These are phyloP conservation scores for Drosophila kepulauana DNA, from an alignment of 1,140 invertebrate genomes.

Conservation along the genomic window DNA sequence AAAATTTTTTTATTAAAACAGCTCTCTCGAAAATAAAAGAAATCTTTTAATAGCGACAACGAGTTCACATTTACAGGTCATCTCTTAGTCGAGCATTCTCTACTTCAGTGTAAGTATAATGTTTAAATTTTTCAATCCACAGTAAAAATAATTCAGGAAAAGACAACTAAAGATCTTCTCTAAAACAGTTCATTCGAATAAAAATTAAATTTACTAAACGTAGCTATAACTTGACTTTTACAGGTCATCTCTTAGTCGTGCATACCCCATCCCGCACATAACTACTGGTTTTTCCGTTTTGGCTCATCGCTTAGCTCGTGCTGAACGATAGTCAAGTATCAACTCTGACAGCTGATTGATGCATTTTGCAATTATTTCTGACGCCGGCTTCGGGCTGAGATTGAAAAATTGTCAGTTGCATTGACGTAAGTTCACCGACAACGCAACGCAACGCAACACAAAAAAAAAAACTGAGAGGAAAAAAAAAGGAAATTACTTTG, in stretches of 20 bases:
- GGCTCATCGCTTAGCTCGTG: conserved; percentile 30
- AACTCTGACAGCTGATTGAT: conserved; percentile 76
- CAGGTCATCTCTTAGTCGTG: neutral
- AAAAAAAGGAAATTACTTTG: conserved; percentile 4
- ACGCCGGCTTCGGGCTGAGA: conserved; percentile 65
- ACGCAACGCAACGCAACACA: conserved; percentile 6
- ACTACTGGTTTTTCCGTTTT: neutral
- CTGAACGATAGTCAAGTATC: conserved; percentile 50
- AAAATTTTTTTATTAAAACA: too few relatives aligned
- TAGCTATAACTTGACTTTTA: too few relatives aligned
- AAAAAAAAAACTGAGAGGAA: conserved; percentile 16
- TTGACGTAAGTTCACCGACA: conserved; percentile 42
- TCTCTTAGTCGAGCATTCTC: too few relatives aligned
- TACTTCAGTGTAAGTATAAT: too few relatives aligned
- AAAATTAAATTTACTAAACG: neutral
- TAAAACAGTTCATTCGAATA: too few relatives aligned
- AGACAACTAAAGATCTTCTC: too few relatives aligned
- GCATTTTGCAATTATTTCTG: conserved; percentile 82
- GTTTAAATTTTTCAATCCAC: neutral
- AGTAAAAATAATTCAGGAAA: neutral
- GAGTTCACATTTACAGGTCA: too few relatives aligned
- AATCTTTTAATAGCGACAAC: too few relatives aligned
- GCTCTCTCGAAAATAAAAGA: too few relatives aligned
- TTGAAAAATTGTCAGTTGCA: conserved; percentile 82
- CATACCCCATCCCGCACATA: neutral